These are phyloP conservation scores for Cosmopolites sordidus DNA, from an alignment of 2,888 invertebrate genomes.

Conservation along the genomic window DNA sequence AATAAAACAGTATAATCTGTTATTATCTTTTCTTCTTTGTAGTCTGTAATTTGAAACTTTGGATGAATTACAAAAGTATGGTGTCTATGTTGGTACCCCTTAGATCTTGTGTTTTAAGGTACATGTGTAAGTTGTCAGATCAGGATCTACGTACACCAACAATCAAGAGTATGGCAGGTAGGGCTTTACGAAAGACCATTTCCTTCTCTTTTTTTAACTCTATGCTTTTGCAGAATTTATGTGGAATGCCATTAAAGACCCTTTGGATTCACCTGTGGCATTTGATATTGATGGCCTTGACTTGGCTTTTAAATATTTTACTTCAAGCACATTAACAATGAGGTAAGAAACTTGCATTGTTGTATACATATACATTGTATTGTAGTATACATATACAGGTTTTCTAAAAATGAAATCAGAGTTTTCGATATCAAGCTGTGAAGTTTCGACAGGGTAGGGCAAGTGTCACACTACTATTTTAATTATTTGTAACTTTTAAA, in stretches of 20 bases:
- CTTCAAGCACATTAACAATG: conserved; percentile 91
- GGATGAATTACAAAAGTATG: conserved; percentile 89
- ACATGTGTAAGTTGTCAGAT: conserved; percentile 91
- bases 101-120: conserved; percentile 79
- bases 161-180: conserved; percentile 88
- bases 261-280: conserved; percentile 77
- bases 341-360: no score
- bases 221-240: conserved; percentile 67
- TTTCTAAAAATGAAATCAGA: no score
- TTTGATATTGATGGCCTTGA: conserved; percentile 87
- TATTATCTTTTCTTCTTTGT: conserved; percentile 28
- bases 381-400: no score
- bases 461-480: no score
- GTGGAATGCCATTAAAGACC: conserved; percentile 94
- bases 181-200: conserved; percentile 31
- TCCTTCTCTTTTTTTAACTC: neutral
- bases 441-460: no score
- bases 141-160: conserved; percentile 84
- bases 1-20: no score
- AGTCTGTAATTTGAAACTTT: conserved; percentile 87
- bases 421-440: no score
- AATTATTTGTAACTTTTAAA: no score
- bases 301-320: conserved; percentile 94
- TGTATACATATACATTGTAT: no score
- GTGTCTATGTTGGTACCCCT: conserved; percentile 85